Conservation (phyloP, 2,113 vertebrate species). For the Alouatta palliata region DNA sequence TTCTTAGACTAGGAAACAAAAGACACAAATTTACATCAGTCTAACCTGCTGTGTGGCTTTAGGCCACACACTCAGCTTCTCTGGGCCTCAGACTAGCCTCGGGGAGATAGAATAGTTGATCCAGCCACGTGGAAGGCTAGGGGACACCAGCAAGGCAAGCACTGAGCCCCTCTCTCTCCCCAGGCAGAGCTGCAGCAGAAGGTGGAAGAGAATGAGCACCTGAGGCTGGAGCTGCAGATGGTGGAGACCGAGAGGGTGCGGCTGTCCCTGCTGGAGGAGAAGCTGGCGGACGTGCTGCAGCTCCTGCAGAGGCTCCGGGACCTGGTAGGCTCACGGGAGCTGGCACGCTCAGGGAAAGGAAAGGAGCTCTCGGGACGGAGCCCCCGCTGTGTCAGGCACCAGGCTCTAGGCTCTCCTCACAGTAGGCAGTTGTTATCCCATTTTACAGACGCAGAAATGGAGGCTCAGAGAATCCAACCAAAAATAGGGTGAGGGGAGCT, state of each 20-base stretch:
- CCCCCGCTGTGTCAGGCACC: background rate
- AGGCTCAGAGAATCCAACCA: background rate
- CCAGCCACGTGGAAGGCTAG: background rate
- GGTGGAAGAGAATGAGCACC: conserved; percentile 87
- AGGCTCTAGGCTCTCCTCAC: background rate
- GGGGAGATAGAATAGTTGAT: background rate
- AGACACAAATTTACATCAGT: background rate
- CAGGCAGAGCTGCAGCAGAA: conserved; percentile 88
- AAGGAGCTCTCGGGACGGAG: background rate
- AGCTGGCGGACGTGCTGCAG: conserved; percentile 92
- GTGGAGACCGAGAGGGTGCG: conserved; percentile 93
- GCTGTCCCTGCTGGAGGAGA: conserved; percentile 94
- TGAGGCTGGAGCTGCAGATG: conserved; percentile 94
- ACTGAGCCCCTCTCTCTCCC: background rate
- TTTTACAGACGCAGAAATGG: background rate
- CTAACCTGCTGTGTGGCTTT: background rate
- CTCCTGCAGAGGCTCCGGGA: conserved; percentile 92
- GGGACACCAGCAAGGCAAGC: background rate
- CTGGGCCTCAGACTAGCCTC: background rate
- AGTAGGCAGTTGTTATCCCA: background rate
- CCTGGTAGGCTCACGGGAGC: conserved; percentile 83
- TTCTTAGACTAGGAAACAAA: background rate
- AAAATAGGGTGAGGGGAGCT: background rate
- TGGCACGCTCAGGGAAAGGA: background rate
- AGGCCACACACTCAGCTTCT: background rate